These are phyloP conservation scores for Chiroxiphia lanceolata DNA, from an alignment of 2,797 vertebrate genomes.

Conservation along the genomic window DNA sequence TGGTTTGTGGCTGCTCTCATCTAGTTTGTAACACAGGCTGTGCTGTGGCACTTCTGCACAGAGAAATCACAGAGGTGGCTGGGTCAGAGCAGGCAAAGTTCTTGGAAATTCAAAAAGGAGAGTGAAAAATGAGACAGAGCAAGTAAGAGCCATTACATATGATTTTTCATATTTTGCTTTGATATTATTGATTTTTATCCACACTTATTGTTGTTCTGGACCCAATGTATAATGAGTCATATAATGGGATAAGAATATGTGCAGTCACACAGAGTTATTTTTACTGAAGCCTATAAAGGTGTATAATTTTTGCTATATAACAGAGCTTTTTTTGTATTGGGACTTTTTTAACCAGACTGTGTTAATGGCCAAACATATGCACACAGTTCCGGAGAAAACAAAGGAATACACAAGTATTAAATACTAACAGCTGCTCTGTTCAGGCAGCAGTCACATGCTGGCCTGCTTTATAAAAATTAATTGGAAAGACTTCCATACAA, in stretches of 20 bases:
- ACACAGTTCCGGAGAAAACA: slow-evolving; percentile 39
- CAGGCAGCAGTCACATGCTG: slow-evolving; percentile 28
- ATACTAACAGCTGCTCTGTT: slow-evolving; percentile 42
- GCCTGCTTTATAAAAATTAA: slow-evolving; percentile 26
- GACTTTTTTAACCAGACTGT: neutral
- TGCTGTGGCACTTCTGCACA: neutral
- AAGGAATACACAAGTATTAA: slow-evolving; percentile 24
- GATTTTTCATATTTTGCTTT: neutral
- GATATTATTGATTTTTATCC: neutral
- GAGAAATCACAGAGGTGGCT: neutral
- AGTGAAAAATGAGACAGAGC: neutral
- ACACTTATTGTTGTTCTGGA: neutral
- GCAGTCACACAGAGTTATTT: slow-evolving; percentile 14
- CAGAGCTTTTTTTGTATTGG: neutral
- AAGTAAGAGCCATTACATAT: neutral
- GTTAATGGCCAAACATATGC: slow-evolving; percentile 45
- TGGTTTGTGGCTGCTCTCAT: neutral
- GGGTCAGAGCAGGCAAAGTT: neutral
- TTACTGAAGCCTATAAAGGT: slow-evolving; percentile 2
- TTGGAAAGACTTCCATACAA: slow-evolving; percentile 17
- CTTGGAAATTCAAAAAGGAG: neutral
- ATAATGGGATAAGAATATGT: neutral
- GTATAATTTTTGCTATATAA: slow-evolving; percentile 1
- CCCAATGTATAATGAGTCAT: neutral
- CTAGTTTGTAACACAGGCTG: neutral